phyloP scores from a whole-genome alignment of 1,140 invertebrate genomes.

The Ericerus pela region DNA sequence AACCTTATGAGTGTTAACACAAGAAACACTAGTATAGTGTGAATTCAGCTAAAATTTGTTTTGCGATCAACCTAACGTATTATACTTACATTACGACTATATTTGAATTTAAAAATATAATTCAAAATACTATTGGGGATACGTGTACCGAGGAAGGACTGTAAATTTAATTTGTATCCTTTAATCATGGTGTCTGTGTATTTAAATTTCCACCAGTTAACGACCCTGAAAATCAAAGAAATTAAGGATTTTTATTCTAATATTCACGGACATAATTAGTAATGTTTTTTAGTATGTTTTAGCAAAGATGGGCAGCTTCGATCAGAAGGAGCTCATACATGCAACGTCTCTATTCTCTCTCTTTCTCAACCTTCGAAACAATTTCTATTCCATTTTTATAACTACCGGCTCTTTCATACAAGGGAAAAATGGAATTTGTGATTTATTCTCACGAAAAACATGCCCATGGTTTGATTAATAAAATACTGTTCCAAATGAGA shows the following conservation, averaged over 20 bases:
- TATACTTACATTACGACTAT: slow-evolving; percentile 59
- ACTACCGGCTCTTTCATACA: no score
- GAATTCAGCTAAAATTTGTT: no score
- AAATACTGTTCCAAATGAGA: no score
- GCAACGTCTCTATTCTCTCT: no score
- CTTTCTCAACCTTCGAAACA: no score
- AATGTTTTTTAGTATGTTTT: neutral
- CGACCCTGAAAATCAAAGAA: slow-evolving; percentile 38
- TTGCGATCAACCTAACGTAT: neutral
- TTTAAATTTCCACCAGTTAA: slow-evolving; percentile 75
- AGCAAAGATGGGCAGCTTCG: no score
- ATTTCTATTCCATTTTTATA: no score
- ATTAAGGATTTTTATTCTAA: no score
- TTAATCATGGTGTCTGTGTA: slow-evolving; percentile 68
- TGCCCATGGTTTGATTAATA: no score
- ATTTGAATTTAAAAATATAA: slow-evolving; percentile 78
- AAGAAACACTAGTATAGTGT: neutral
- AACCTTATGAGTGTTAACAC: neutral
- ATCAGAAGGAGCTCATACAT: no score
- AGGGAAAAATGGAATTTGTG: no score
- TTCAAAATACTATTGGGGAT: slow-evolving; percentile 78
- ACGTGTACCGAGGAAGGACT: slow-evolving; percentile 67
- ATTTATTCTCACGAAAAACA: no score
- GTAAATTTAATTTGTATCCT: slow-evolving; percentile 79
- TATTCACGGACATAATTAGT: neutral